Evolutionary conservation across 2,113 vertebrate species (phyloP).

Genomic region (Spilogale gracilis): DNA sequence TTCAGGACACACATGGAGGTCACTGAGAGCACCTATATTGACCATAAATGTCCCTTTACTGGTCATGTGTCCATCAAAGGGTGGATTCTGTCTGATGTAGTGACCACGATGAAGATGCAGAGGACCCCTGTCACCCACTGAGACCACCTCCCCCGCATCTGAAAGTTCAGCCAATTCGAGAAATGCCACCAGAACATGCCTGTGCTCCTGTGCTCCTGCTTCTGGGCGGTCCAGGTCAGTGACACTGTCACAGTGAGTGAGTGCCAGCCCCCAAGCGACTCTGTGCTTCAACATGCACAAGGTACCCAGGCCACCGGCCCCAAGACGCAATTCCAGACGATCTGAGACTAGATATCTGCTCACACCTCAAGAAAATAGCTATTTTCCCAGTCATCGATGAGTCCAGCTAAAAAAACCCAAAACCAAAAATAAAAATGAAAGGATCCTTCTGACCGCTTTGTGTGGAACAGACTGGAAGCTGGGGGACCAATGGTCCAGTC

Average conservation of each 20-base stretch:
- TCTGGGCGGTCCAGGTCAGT: not conserved
- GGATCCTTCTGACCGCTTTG: not conserved
- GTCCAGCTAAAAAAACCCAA: not conserved
- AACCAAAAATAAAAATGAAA: not conserved
- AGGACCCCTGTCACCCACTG: not conserved
- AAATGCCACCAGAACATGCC: not conserved
- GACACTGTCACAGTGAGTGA: not conserved
- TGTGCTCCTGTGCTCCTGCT: not conserved
- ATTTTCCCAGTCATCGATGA: not conserved
- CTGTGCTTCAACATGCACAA: not conserved
- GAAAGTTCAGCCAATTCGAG: not conserved
- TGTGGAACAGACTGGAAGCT: not conserved
- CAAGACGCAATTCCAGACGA: not conserved
- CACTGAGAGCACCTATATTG: not conserved
- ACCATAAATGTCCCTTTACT: not conserved
- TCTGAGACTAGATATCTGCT: not conserved
- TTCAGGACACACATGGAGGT: not conserved
- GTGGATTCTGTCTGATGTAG: not conserved
- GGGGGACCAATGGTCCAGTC: rapidly evolving
- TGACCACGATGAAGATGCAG: not conserved
- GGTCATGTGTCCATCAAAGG: not conserved
- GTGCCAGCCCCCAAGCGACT: not conserved
- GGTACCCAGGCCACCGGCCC: not conserved
- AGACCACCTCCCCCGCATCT: not conserved
- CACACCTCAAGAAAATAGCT: not conserved